phyloP scores from a whole-genome alignment of 2,797 vertebrate genomes.

The Aselliscus stoliczkanus region DNA sequence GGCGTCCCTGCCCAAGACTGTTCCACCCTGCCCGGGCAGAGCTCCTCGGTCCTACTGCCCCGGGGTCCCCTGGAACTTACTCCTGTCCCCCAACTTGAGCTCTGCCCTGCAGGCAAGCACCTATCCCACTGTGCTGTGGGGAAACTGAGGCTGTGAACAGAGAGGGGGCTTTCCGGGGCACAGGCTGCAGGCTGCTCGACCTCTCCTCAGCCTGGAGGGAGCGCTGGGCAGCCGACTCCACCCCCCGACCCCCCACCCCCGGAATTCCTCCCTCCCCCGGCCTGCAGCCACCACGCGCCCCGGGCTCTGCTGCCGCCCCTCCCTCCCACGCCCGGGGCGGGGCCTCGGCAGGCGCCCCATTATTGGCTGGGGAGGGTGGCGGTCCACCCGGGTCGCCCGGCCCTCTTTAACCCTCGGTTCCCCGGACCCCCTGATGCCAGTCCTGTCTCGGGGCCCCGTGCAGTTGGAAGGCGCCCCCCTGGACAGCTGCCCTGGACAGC shows the following conservation, averaged over 20 bases:
- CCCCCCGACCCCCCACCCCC: not conserved
- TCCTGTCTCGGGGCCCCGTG: too few species aligned
- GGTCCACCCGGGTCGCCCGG: rapidly evolving
- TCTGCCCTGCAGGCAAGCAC: not conserved
- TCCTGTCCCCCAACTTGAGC: not conserved
- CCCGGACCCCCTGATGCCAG: rapidly evolving
- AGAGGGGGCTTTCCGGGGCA: not conserved
- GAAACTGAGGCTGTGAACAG: not conserved
- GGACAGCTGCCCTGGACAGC: not conserved
- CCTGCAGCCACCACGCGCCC: not conserved
- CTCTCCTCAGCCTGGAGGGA: not conserved
- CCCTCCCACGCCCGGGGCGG: too few species aligned
- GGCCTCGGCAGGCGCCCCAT: not conserved
- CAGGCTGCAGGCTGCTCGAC: rapidly evolving
- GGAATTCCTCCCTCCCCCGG: not conserved
- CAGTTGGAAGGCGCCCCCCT: rapidly evolving
- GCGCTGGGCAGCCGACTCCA: rapidly evolving
- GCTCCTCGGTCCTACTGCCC: not conserved
- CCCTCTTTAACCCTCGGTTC: not conserved
- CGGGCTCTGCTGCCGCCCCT: too few species aligned
- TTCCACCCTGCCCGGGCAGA: not conserved
- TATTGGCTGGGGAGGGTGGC: not conserved
- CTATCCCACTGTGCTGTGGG: not conserved
- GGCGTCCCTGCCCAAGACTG: not conserved
- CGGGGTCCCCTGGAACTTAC: not conserved